phyloP scores from a whole-genome alignment of 2,888 invertebrate species.

The Lochmaea crataegi region DNA sequence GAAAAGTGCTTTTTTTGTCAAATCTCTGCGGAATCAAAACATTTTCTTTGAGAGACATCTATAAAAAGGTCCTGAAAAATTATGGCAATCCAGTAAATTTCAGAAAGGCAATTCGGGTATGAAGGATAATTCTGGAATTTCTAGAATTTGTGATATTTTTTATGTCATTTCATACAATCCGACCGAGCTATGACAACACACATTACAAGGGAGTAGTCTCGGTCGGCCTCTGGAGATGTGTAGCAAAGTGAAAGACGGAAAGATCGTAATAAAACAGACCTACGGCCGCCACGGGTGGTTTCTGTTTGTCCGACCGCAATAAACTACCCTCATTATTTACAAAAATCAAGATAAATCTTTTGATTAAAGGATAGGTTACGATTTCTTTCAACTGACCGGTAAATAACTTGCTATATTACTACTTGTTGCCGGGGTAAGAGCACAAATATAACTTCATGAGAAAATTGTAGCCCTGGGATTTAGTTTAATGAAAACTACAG shows the following conservation, averaged over 20 bases:
- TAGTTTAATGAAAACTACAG: background rate
- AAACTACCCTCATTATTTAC: slow-evolving; percentile 43
- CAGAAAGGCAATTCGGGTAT: slow-evolving; percentile 22
- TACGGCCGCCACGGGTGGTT: slow-evolving; percentile 41
- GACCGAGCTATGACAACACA: slow-evolving; percentile 17
- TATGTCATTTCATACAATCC: slow-evolving; percentile 36
- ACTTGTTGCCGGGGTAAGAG: slow-evolving; percentile 22
- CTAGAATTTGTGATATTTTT: slow-evolving; percentile 38
- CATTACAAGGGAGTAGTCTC: slow-evolving; percentile 7
- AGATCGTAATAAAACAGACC: slow-evolving; percentile 41
- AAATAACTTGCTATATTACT: slow-evolving; percentile 25
- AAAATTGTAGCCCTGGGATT: background rate
- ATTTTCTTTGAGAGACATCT: slow-evolving; percentile 4
- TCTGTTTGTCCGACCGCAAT: slow-evolving; percentile 42
- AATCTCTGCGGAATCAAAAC: background rate
- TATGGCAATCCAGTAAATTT: slow-evolving; percentile 24
- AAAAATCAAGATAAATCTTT: slow-evolving; percentile 42
- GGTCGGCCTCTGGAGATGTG: slow-evolving; percentile 36
- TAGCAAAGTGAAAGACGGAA: slow-evolving; percentile 35
- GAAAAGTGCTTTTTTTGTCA: background rate
- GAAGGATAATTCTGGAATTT: slow-evolving; percentile 34
- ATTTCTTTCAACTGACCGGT: slow-evolving; percentile 11
- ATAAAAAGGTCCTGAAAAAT: slow-evolving; percentile 25
- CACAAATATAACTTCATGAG: background rate
- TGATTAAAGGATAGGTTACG: slow-evolving; percentile 30